Evolutionary conservation across 2,797 vertebrate species (phyloP).

Genomic region (Syngnathus rostellatus): DNA sequence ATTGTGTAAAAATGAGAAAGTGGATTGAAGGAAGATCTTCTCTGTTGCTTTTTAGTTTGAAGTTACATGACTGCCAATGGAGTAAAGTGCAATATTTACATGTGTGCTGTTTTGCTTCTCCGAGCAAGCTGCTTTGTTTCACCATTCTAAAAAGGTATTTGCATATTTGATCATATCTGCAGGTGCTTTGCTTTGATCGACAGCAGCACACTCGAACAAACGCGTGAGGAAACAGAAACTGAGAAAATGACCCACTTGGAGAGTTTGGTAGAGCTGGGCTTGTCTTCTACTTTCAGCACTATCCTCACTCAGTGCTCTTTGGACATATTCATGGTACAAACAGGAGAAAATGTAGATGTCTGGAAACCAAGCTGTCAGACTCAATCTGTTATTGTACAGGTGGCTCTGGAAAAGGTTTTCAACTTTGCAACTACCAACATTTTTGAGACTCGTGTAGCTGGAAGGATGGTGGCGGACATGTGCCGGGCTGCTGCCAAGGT

Average conservation of each 20-base stretch:
- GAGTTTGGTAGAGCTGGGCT: slow-evolving; percentile 89
- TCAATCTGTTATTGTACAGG: slow-evolving; percentile 56
- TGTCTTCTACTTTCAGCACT: slow-evolving; percentile 96
- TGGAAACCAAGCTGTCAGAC: not conserved
- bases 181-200: slow-evolving; percentile 98
- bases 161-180: slow-evolving; percentile 18
- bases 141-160: not conserved
- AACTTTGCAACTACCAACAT: slow-evolving; percentile 95
- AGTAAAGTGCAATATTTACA: not conserved
- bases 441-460: slow-evolving; percentile 94
- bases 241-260: slow-evolving; percentile 98
- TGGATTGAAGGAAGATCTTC: not conserved
- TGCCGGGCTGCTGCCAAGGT: slow-evolving; percentile 94
- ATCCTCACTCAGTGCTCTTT: slow-evolving; percentile 94
- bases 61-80: not conserved
- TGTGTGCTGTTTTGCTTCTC: not conserved
- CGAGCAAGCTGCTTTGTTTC: not conserved
- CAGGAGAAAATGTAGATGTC: not conserved
- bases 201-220: slow-evolving; percentile 94
- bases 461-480: slow-evolving; percentile 95
- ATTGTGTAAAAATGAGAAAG: not conserved
- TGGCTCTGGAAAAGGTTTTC: slow-evolving; percentile 91
- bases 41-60: not conserved
- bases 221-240: slow-evolving; percentile 92
- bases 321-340: slow-evolving; percentile 88